Percentiles rank a stretch among this genome's conserved stretches.
phyloP scores from a whole-genome alignment of 2,797 vertebrate species.

The Poecilia velifera region DNA sequence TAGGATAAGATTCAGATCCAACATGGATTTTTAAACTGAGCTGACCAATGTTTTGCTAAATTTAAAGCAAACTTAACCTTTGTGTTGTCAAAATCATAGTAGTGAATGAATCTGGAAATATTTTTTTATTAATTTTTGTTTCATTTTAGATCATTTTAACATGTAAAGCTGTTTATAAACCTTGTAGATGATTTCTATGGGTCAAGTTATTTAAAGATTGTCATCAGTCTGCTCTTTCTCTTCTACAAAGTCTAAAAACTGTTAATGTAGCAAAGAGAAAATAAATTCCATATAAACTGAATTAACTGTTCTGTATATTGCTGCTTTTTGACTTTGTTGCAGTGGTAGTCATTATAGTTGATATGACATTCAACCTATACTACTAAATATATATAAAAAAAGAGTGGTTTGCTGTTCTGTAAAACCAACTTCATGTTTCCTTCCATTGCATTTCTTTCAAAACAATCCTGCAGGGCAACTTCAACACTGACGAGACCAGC shows the following conservation, averaged over 20 bases:
- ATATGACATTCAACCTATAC: background rate
- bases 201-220: background rate
- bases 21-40: background rate
- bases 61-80: background rate
- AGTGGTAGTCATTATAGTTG: background rate
- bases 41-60: background rate
- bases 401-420: no score
- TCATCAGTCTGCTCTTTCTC: background rate
- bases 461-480: constrained; percentile 80
- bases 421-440: background rate
- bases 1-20: background rate
- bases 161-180: background rate
- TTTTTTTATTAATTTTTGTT: background rate
- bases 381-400: background rate
- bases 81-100: background rate
- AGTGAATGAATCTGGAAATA: background rate
- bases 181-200: background rate
- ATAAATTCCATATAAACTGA: background rate
- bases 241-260: background rate
- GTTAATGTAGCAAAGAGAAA: background rate
- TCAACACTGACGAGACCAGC: constrained; percentile 90
- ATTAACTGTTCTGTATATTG: background rate
- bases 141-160: background rate
- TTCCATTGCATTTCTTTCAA: background rate
- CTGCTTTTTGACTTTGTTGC: background rate